These are phyloP conservation scores for Adineta ricciae DNA, from an alignment of 2,888 invertebrate species.

Conservation along the genomic window DNA sequence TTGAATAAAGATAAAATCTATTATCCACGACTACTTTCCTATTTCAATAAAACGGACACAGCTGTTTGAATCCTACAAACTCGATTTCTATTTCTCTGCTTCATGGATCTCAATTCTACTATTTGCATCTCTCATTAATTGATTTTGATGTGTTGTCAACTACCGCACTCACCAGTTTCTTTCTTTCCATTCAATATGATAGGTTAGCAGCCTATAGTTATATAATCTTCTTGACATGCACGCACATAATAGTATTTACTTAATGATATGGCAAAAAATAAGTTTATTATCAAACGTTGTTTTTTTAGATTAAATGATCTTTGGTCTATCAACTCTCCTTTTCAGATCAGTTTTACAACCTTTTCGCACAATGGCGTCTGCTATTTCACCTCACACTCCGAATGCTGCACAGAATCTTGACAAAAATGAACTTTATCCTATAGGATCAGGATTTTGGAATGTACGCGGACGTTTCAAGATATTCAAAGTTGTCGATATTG, in stretches of 20 bases:
- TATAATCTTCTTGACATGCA: not conserved
- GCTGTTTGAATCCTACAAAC: no score
- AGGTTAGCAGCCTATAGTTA: not conserved
- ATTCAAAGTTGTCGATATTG: not conserved
- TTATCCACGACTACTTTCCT: no score
- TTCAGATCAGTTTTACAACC: not conserved
- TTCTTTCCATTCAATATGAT: not conserved
- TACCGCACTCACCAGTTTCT: not conserved
- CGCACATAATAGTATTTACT: not conserved
- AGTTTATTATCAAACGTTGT: not conserved
- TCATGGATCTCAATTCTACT: no score
- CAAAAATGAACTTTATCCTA: constrained; percentile 2
- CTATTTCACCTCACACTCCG: not conserved
- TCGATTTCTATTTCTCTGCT: no score
- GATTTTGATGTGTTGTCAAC: not conserved
- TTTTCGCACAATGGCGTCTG: not conserved
- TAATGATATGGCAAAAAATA: not conserved
- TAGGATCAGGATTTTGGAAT: not conserved
- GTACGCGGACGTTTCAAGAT: constrained; percentile 12
- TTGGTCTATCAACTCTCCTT: not conserved
- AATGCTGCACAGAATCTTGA: not conserved
- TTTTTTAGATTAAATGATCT: not conserved
- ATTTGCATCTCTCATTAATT: no score
- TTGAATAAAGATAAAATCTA: no score
- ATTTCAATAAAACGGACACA: no score